Conservation (phyloP, 2,113 vertebrate species). For the Trogon surrucura region DNA sequence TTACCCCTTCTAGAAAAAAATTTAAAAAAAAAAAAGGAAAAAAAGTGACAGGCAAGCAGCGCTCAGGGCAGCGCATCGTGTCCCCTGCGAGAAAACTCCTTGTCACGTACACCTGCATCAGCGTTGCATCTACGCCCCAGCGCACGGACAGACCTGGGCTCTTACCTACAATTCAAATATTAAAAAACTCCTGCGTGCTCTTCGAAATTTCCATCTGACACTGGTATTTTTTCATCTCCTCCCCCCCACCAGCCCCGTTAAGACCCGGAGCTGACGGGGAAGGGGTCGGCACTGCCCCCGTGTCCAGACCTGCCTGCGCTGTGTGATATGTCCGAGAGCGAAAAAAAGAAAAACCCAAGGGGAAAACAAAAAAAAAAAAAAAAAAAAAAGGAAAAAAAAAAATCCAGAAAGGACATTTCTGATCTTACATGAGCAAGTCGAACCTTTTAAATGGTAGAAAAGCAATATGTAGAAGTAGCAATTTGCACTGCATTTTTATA, state of each 20-base stretch:
- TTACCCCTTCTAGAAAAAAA: no score
- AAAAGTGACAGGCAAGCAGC: neutral
- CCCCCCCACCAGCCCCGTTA: accelerated
- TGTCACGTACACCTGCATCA: accelerated
- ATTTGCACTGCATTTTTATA: slow-evolving; percentile 48
- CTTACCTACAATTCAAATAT: neutral
- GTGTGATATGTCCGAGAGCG: slow-evolving; percentile 41
- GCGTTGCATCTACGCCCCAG: accelerated
- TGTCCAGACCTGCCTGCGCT: neutral
- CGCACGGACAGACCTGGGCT: accelerated
- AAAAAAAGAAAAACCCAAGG: neutral
- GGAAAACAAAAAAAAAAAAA: neutral
- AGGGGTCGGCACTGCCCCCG: neutral
- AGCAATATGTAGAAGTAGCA: slow-evolving; percentile 57
- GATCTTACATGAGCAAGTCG: slow-evolving; percentile 48
- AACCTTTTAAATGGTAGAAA: slow-evolving; percentile 62
- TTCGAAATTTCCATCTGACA: neutral
- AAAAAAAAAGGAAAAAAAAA: no score
- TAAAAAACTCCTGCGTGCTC: no score
- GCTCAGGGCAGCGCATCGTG: neutral
- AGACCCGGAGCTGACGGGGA: neutral
- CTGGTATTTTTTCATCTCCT: neutral
- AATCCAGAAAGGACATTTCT: slow-evolving; percentile 3
- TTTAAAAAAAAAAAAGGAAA: slow-evolving; percentile 16
- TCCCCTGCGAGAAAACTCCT: neutral